These are phyloP conservation scores for Oreochromis aureus DNA, from an alignment of 2,113 vertebrate species.

Conservation along the genomic window DNA sequence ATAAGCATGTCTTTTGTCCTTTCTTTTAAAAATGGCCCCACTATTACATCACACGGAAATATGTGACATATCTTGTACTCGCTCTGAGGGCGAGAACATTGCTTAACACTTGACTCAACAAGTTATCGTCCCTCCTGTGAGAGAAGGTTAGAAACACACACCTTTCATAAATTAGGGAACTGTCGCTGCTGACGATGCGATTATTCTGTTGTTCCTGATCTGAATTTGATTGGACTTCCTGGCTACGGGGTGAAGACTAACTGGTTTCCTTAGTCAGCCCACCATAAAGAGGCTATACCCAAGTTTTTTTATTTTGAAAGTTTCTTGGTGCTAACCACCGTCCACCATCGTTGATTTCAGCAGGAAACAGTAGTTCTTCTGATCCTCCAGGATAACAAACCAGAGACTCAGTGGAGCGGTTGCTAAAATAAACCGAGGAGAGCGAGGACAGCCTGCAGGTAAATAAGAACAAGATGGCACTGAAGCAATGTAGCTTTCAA, in stretches of 20 bases:
- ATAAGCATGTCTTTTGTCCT: not conserved
- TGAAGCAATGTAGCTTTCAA: not conserved
- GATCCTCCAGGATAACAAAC: not conserved
- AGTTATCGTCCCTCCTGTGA: not conserved
- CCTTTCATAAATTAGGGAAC: not conserved
- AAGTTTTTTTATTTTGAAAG: not conserved
- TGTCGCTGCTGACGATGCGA: rapidly evolving
- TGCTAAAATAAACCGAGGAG: not conserved
- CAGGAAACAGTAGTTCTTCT: not conserved
- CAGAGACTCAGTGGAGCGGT: not conserved
- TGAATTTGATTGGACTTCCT: not conserved
- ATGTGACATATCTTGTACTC: not conserved
- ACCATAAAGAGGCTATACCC: rapidly evolving
- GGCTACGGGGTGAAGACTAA: not conserved
- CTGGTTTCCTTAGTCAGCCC: rapidly evolving
- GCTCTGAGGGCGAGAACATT: rapidly evolving
- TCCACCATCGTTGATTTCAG: not conserved
- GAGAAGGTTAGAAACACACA: not conserved
- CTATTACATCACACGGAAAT: not conserved
- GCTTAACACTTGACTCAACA: not conserved
- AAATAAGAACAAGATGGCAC: not conserved
- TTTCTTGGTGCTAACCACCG: not conserved
- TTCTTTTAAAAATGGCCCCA: not conserved
- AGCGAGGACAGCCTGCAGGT: not conserved
- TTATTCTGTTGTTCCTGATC: not conserved